phyloP scores from a whole-genome alignment of 2,113 vertebrate species.

The Miniopterus natalensis region DNA sequence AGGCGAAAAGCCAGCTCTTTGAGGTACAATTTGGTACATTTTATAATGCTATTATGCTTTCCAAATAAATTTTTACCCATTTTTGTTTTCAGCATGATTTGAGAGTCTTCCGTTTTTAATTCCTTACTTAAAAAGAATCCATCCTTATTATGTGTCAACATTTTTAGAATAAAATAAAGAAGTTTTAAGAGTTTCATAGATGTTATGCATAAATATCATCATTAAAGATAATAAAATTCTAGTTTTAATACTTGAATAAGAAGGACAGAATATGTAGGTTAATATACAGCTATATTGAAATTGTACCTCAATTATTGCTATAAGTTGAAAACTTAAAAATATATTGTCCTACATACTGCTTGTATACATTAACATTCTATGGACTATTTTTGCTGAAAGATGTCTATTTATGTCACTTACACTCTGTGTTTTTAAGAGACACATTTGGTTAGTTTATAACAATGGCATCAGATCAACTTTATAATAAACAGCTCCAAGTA shows the following conservation, averaged over 20 bases:
- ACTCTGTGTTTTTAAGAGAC: neutral
- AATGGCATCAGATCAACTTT: neutral
- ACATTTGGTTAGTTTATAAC: neutral
- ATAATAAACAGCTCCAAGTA: neutral
- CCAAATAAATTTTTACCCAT: neutral
- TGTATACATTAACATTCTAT: neutral
- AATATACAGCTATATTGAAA: neutral
- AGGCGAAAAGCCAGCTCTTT: neutral
- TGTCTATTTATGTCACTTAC: neutral
- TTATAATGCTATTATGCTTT: neutral
- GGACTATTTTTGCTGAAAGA: neutral
- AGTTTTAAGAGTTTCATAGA: neutral
- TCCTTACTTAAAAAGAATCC: neutral
- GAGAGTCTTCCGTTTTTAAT: slow-evolving; percentile 27
- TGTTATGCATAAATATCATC: neutral
- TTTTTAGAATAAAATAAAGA: neutral
- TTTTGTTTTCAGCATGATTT: slow-evolving; percentile 45
- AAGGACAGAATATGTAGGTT: neutral
- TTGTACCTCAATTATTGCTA: neutral
- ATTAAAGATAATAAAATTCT: slow-evolving; percentile 17
- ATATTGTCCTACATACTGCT: neutral
- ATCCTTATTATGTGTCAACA: neutral
- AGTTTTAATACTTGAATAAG: slow-evolving; percentile 27
- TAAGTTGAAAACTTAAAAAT: neutral
- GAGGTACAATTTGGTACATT: slow-evolving; percentile 7